Conservation (phyloP, 1,140 invertebrate species). For the Meloidogyne hapla region DNA sequence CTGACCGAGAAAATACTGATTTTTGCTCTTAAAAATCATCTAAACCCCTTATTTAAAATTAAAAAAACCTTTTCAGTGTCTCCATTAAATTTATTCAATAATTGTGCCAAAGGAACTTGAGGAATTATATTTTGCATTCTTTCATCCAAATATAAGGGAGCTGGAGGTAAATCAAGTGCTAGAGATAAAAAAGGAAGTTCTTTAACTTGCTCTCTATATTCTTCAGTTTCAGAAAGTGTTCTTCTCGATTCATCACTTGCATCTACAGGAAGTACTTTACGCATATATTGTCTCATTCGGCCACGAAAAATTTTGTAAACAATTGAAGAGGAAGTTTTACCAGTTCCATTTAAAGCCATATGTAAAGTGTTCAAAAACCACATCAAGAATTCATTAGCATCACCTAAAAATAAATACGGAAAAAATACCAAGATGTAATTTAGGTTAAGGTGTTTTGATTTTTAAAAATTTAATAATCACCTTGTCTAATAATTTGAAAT, state of each 20-base stretch:
- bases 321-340: constrained; percentile 79
- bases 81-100: constrained; percentile 94
- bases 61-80: constrained; percentile 75
- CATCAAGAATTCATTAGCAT: constrained; percentile 92
- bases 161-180: constrained; percentile 47
- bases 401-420: constrained; percentile 72
- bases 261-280: constrained; percentile 90
- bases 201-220: constrained; percentile 71
- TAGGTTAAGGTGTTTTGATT: too few species aligned
- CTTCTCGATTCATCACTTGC: constrained; percentile 79
- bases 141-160: constrained; percentile 57
- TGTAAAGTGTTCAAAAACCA: constrained; percentile 94
- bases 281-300: constrained; percentile 87
- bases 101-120: constrained; percentile 81
- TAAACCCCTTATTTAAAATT: constrained; percentile 14
- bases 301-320: constrained; percentile 93
- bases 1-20: too few species aligned
- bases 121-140: constrained; percentile 57
- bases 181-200: constrained; percentile 49
- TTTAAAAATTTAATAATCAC: constrained; percentile 23
- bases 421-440: too few species aligned
- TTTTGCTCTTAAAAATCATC: too few species aligned
- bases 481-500: constrained; percentile 96
- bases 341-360: constrained; percentile 75
- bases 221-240: constrained; percentile 76